Evolutionary conservation across 2,888 invertebrate genomes (phyloP).

Genomic region (Tetheella fluctuosa): DNA sequence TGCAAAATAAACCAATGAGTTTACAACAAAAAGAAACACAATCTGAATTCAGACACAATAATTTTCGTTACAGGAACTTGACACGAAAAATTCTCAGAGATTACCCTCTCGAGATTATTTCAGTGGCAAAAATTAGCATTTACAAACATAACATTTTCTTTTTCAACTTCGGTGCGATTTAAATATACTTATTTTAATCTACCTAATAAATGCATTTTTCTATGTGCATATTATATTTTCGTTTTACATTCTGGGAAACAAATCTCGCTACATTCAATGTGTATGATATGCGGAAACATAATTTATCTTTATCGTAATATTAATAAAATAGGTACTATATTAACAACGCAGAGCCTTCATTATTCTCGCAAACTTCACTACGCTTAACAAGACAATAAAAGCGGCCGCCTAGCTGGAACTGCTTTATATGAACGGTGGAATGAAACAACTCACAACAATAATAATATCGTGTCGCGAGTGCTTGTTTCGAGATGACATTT

Average conservation of each 20-base stretch:
- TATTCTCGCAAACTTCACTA: conserved; percentile 56
- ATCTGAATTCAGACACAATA: background rate
- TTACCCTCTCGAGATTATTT: too few species aligned
- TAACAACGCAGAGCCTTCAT: conserved; percentile 48
- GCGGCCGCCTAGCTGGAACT: conserved; percentile 52
- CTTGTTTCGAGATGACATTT: conserved; percentile 67
- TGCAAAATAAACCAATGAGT: background rate
- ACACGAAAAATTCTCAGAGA: background rate
- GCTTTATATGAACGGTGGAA: conserved; percentile 55
- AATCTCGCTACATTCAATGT: background rate
- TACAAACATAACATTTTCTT: background rate
- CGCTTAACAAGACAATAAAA: conserved; percentile 57
- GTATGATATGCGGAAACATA: background rate
- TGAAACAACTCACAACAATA: conserved; percentile 67
- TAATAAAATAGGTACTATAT: conserved; percentile 30
- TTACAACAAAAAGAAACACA: background rate
- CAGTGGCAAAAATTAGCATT: background rate
- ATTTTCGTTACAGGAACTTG: background rate
- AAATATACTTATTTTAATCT: too few species aligned
- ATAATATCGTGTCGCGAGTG: conserved; percentile 62
- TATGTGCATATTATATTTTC: too few species aligned
- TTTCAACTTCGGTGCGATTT: background rate
- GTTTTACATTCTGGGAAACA: too few species aligned
- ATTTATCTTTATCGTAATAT: background rate
- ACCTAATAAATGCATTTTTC: too few species aligned